These are phyloP conservation scores for Rhamphomyia laevipes DNA, from an alignment of 2,888 invertebrate species.

Conservation along the genomic window DNA sequence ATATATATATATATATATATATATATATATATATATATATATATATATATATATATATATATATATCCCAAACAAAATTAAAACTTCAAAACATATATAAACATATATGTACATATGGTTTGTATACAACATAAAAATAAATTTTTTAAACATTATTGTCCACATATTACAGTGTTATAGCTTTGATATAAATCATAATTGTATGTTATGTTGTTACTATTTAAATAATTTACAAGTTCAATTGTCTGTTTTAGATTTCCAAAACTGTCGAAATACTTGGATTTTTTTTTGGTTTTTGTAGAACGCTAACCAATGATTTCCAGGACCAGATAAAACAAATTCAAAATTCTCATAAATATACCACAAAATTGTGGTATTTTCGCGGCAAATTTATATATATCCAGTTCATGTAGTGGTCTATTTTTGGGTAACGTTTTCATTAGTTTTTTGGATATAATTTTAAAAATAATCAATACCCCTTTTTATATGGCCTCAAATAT, in stretches of 20 bases:
- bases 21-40: too few relatives aligned
- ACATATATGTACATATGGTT: too few relatives aligned
- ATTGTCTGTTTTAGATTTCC: conserved; percentile 23
- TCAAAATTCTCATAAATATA: conserved; percentile 22
- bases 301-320: too few relatives aligned
- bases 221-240: conserved; percentile 20
- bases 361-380: conserved; percentile 18
- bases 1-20: too few relatives aligned
- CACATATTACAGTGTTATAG: conserved; percentile 19
- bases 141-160: conserved; percentile 23
- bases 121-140: too few relatives aligned
- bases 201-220: conserved; percentile 13
- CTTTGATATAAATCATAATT: conserved; percentile 20
- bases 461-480: conserved; percentile 19
- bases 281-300: too few relatives aligned
- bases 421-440: neutral
- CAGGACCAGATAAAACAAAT: conserved; percentile 14
- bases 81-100: too few relatives aligned
- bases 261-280: too few relatives aligned
- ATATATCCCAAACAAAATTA: too few relatives aligned
- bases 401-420: too few relatives aligned
- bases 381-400: too few relatives aligned
- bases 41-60: too few relatives aligned
- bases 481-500: conserved; percentile 21
- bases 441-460: conserved; percentile 11